Evolutionary conservation across 2,888 invertebrate genomes (phyloP), one percentile per base, ranked within the genome.

Genomic region (Drosophila subsilvestris): DNA sequence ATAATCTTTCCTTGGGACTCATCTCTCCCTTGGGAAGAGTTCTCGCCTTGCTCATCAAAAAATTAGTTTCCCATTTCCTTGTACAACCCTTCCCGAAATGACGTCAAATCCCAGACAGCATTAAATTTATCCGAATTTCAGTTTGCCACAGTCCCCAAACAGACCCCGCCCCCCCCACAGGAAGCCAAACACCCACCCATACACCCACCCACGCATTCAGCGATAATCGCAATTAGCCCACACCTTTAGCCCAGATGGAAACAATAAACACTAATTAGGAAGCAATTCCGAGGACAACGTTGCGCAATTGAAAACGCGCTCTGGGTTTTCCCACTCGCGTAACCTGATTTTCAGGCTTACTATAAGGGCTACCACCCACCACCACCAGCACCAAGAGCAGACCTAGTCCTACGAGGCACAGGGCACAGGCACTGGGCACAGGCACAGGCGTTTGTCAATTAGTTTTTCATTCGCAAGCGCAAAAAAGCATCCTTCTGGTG

Each of bases 211-310:
- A 61, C 58, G 25, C 17, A 53, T 27, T 37, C 48, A 50, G 43
- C 44, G 69, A 69, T 56, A 56, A 56, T 29, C 51, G 55, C 63
- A 63, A 63, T 57, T 49, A 62, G 60, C 65, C 75, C 68, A 75
- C 84, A 74, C 58, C 60, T n/a, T 71, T 60, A 17, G 32, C 53
- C 47, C 49, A 57, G 49, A 25, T 55, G 60, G 69, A 74, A 68
- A 88, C 80, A 86, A 83, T 83, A 88, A 83, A 83, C 68, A 78
- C 68, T 83, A 88, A 83, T 83, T 83, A 88, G 62, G 58, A 74
- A 63, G 75, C 73, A 85, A 85, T 87, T 81, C 66, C 63, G 70
- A 66, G 44, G 56, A 56, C 74, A 51, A 49, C 56, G 58, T 65
- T 69, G 75, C 63, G 60, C 68, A 58, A 47, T 47, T 54, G 66